Evolutionary conservation across 23 tunicate species (phyloP).

Genomic region (Oikopleura dioica): DNA sequence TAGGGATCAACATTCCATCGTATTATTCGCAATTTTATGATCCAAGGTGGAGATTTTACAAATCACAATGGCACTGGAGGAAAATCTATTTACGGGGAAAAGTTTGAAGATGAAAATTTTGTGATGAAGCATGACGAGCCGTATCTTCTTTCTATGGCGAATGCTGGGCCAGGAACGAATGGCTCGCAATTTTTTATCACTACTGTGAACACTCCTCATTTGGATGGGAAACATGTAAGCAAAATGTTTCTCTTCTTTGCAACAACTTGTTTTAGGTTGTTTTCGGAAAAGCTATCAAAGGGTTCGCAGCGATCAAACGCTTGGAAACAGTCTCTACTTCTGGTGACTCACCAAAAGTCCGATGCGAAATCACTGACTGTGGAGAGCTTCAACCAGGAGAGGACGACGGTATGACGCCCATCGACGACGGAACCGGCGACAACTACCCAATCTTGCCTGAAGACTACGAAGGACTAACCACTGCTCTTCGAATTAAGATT

Average conservation of each 20-base stretch:
- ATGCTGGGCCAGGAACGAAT: constrained; percentile 80
- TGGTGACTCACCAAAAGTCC: not conserved
- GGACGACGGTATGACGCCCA: not conserved
- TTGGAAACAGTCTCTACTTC: not conserved
- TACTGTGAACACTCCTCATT: not conserved
- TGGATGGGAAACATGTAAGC: not conserved
- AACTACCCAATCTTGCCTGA: not conserved
- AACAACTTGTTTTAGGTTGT: not conserved
- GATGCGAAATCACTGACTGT: not conserved
- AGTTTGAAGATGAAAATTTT: not conserved
- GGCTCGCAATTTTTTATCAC: constrained; percentile 91
- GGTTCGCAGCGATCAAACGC: not conserved
- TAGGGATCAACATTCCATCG: not conserved
- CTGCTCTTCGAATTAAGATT: not conserved
- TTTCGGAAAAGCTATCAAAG: not conserved
- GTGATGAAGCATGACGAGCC: constrained; percentile 43
- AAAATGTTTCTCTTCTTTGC: not conserved
- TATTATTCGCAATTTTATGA: not conserved
- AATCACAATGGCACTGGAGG: not conserved
- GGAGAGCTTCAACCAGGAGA: not conserved
- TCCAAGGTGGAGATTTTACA: not conserved
- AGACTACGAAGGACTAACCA: not conserved
- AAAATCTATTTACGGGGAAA: too few species aligned
- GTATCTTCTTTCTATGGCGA: constrained; percentile 59
- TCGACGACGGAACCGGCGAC: not conserved